phyloP scores from a whole-genome alignment of 2,113 vertebrate species.

The Martes martes region DNA sequence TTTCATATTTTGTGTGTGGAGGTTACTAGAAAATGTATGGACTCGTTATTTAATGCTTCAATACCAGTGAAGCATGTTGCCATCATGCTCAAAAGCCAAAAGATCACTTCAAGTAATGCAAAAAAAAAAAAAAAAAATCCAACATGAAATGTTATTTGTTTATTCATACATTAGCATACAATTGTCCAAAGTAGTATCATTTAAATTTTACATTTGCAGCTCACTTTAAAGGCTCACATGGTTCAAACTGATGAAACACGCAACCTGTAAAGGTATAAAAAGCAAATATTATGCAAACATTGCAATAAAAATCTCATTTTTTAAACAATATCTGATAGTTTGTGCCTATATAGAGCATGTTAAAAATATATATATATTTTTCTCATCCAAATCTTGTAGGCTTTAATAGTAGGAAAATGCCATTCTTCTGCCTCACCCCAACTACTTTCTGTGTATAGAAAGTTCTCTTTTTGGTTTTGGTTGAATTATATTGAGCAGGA shows the following conservation, averaged over 20 bases:
- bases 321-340: neutral
- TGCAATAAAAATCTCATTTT: constrained; percentile 31
- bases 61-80: constrained; percentile 32
- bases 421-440: neutral
- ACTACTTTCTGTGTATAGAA: neutral
- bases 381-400: neutral
- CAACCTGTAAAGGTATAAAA: neutral
- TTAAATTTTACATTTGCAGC: constrained; percentile 45
- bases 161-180: constrained; percentile 43
- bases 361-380: neutral
- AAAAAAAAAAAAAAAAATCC: neutral
- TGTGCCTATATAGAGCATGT: neutral
- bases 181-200: constrained; percentile 18
- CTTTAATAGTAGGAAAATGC: neutral
- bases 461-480: neutral
- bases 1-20: constrained; percentile 41
- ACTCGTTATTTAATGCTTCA: constrained; percentile 42
- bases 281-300: neutral
- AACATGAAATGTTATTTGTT: neutral
- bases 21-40: constrained; percentile 39
- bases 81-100: constrained; percentile 38
- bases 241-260: constrained; percentile 44
- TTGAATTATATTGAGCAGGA: neutral
- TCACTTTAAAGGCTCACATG: constrained; percentile 47
- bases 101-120: constrained; percentile 31